Evolutionary conservation across 2,113 vertebrate genomes (phyloP), one percentile per base, ranked within the genome.

Genomic region (Coregonus clupeaformis): DNA sequence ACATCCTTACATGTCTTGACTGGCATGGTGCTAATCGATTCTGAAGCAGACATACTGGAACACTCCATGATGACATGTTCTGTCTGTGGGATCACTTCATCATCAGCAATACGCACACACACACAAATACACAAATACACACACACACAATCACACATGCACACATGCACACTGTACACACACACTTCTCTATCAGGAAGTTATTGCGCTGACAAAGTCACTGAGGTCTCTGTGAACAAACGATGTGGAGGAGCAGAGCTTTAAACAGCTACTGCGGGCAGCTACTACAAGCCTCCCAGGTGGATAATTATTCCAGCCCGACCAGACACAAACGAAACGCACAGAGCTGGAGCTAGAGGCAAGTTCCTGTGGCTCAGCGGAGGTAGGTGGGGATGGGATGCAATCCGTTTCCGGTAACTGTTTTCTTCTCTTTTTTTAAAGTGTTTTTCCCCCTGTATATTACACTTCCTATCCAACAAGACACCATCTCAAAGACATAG

Each of bases 181-280:
- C 6, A 9, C 45, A 6, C 52, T 18, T 18, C 65, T 36, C 9
- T 42, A 42, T 22, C 60, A 25, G 20, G 64, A 83, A 78, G 78
- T 77, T 13, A 81, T 87, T 62, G 72, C 1, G 63, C 79, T 75
- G 81, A 75, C 79, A 86, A 76, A 82, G 72, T 79, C 73, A 84
- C 42, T 65, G 76, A 79, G 67, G 62, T 77, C 49, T 73, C 63
- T 73, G 32, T 80, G 62, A 77, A 80, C 70, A 59, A 52, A 52
- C 16, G 47, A 3, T 3, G 14, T 52, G 5, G 16, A 3, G 16
- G 47, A 52, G 14, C 76, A 73, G 74, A 68, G 75, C 67, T 78
- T 82, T 78, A 83, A 76, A 83, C 76, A 64, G 11, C 16, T 52
- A 52, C 16, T 52, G 12, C 14, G 16, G 16, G 49, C 14, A 52